Conservation (phyloP, 1,140 invertebrate species). For the Drosophila prosaltans region DNA sequence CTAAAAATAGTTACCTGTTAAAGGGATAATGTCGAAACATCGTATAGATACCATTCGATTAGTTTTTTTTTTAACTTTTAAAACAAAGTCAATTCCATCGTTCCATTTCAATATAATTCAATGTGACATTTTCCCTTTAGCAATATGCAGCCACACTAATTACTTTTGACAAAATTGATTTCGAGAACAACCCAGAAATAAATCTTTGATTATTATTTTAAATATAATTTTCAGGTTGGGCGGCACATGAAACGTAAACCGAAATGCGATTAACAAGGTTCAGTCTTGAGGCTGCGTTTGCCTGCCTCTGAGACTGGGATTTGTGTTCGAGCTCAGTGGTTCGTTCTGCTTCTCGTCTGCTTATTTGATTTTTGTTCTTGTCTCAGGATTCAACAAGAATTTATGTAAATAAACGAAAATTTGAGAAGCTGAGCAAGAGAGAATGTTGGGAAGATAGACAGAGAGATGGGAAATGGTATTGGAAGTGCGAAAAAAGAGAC, state of each 20-base stretch:
- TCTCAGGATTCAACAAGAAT: conserved; percentile 12
- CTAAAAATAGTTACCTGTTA: no score
- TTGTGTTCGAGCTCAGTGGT: background rate
- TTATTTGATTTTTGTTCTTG: conserved; percentile 2
- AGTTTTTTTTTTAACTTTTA: no score
- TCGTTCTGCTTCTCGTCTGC: background rate
- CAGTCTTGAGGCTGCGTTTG: background rate
- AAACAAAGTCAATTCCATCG: no score
- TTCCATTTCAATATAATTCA: no score
- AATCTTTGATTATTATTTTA: conserved; percentile 22
- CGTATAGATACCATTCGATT: no score
- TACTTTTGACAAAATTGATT: background rate
- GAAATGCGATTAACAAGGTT: conserved; percentile 47
- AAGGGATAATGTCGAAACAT: no score
- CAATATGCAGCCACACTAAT: no score
- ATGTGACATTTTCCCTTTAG: no score
- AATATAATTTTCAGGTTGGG: conserved; percentile 27
- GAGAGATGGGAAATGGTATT: no score
- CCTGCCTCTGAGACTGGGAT: background rate
- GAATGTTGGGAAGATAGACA: background rate
- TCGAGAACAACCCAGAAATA: background rate
- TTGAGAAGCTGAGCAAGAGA: background rate
- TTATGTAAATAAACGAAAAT: conserved; percentile 51
- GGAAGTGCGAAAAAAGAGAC: background rate
- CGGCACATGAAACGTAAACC: conserved; percentile 25